Conservation (phyloP, 2,113 vertebrate species). For the Hymenochirus boettgeri region DNA sequence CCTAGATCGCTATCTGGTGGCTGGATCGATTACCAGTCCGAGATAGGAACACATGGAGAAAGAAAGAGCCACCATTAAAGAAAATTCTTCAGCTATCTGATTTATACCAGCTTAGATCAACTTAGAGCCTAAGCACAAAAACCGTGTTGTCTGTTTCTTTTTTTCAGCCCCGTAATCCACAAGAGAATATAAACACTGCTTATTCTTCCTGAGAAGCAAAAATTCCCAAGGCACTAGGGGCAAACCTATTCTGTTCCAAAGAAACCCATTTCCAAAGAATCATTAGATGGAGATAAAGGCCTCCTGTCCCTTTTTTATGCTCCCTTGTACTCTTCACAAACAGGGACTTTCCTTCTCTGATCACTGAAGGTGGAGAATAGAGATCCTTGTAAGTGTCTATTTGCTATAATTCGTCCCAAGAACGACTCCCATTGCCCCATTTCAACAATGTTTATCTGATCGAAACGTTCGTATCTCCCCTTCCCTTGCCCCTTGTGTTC, state of each 20-base stretch:
- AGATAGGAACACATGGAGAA: slow-evolving; percentile 31
- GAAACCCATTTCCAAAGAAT: slow-evolving; percentile 46
- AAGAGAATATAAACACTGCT: slow-evolving; percentile 39
- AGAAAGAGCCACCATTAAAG: slow-evolving; percentile 16
- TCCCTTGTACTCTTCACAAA: slow-evolving; percentile 34
- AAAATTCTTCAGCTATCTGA: slow-evolving; percentile 41
- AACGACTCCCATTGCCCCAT: slow-evolving; percentile 44
- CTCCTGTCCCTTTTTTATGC: slow-evolving; percentile 10
- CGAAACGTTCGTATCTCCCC: slow-evolving; percentile 46
- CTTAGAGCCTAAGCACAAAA: slow-evolving; percentile 27
- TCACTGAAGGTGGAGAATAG: slow-evolving; percentile 26
- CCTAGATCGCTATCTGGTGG: slow-evolving; percentile 28
- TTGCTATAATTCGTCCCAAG: slow-evolving; percentile 43
- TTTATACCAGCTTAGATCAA: slow-evolving; percentile 39
- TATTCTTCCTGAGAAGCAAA: slow-evolving; percentile 46
- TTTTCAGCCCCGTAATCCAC: slow-evolving; percentile 45
- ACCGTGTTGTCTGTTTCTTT: slow-evolving; percentile 46
- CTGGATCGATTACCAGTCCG: slow-evolving; percentile 26
- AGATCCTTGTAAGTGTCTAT: slow-evolving; percentile 43
- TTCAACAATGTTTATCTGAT: slow-evolving; percentile 64
- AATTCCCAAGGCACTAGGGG: slow-evolving; percentile 51
- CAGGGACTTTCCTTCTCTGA: slow-evolving; percentile 32
- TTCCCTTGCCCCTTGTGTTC: slow-evolving; percentile 37
- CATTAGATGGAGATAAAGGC: slow-evolving; percentile 55
- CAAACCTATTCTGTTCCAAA: slow-evolving; percentile 25